Base-by-base conservation (phyloP, 2,888 invertebrate genomes). In the Andrena fulva region DNA sequence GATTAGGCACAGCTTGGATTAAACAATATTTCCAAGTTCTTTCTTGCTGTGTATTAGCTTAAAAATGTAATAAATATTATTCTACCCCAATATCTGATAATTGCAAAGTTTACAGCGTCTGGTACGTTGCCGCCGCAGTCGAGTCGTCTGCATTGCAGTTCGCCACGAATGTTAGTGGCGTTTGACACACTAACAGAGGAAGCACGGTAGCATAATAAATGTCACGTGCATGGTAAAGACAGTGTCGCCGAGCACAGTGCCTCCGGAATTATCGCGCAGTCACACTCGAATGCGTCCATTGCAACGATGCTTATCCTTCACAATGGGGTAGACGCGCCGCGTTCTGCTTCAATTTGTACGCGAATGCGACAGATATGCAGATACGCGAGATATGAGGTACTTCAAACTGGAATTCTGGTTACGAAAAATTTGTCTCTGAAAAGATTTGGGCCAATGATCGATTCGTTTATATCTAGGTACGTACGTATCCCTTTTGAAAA, bases 111-210 rank as follows among this genome's bases (percentile, higher is more conserved):
- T 10, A 7, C 29, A 67, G 35, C 24, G 52, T 27, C 35, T 16
- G 64, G 64, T 68, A 63, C 59, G 62, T 24, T 67, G 73, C 78
- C 78, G 62, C 83, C 63, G 83, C 78, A 76, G 60, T 73, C 42
- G 62, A 76, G 63, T 68, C 50, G 67, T 64, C 86, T 85, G 85
- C 86, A 86, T 83, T 86, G 77, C 85, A 86, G 76, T 73, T 66
- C 27, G 35, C 68, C 64, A 52, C 75, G 72, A 59, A 76, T 62
- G 72, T 27, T 71, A 42, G 62, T 54, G 59, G 60, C 80, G 78
- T 85, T 73, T 77, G 77, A 60, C 83, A 69, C 54, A 76, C 60
- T 80, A 75, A 80, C 69, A 33, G 63, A 85, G 78, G 67, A 77
- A 81, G 71, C 35, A 60, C 31, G 71, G 33, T 54, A 62, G 82